phyloP scores from a whole-genome alignment of 2,888 invertebrate species.

The Tetranychus piercei region DNA sequence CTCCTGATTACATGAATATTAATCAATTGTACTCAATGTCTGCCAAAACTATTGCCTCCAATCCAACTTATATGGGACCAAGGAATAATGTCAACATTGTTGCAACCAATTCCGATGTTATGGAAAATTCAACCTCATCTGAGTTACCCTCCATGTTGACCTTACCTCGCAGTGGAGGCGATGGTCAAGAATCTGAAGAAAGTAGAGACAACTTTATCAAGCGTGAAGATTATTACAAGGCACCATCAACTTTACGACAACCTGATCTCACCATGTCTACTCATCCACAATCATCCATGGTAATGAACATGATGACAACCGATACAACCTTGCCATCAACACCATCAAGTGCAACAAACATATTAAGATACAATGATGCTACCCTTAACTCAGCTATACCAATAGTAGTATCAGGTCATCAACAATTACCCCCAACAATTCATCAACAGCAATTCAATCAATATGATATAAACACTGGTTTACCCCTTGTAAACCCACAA shows the following conservation, averaged over 20 bases:
- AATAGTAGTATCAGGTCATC: neutral
- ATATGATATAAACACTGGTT: neutral
- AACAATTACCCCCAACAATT: neutral
- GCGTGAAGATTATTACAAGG: slow-evolving; percentile 12
- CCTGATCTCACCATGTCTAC: neutral
- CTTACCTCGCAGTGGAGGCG: slow-evolving; percentile 2
- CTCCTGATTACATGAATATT: slow-evolving; percentile 14
- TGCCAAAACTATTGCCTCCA: neutral
- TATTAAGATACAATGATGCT: no score
- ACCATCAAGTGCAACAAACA: neutral
- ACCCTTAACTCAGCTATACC: no score
- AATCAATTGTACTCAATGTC: neutral
- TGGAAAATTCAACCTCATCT: neutral
- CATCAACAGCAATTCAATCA: neutral
- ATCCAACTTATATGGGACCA: neutral
- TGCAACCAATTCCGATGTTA: neutral
- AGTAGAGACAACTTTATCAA: neutral
- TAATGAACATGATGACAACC: neutral
- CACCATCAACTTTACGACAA: neutral
- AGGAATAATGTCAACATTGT: neutral
- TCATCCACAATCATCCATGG: neutral
- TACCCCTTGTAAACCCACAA: neutral
- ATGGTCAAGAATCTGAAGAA: neutral
- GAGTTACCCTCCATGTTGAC: neutral
- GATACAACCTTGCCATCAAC: neutral